phyloP scores from a whole-genome alignment of 2,888 invertebrate species.

The Ellobium chinense region DNA sequence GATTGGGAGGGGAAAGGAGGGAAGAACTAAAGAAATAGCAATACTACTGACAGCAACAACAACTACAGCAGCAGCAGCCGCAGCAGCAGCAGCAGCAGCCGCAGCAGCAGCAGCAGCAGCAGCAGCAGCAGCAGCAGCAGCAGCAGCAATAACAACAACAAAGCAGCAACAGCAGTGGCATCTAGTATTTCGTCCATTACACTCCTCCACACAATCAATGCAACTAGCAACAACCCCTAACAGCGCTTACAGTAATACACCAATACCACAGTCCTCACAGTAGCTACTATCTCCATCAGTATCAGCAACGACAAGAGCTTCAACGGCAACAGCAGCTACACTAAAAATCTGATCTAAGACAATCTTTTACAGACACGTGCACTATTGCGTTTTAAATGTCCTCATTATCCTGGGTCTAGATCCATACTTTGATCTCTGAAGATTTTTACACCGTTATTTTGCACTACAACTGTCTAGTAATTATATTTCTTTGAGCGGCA shows the following conservation, averaged over 20 bases:
- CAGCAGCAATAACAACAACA: background rate
- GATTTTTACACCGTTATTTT: too few species aligned
- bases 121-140: background rate
- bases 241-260: background rate
- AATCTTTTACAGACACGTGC: too few species aligned
- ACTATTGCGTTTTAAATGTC: too few species aligned
- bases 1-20: background rate
- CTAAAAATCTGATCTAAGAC: too few species aligned
- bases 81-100: background rate
- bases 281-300: background rate
- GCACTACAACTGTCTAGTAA: too few species aligned
- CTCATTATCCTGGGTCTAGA: too few species aligned
- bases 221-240: too few species aligned
- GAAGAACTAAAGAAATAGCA: background rate
- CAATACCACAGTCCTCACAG: background rate
- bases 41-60: background rate
- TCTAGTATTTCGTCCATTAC: too few species aligned
- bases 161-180: background rate
- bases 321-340: background rate
- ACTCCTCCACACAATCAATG: too few species aligned
- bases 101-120: background rate
- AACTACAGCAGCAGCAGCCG: background rate
- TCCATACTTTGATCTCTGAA: too few species aligned
- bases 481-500: too few species aligned
- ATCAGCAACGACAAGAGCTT: background rate